Evolutionary conservation across 2,888 invertebrate genomes (phyloP).

Genomic region (Aproaerema taeniolella): DNA sequence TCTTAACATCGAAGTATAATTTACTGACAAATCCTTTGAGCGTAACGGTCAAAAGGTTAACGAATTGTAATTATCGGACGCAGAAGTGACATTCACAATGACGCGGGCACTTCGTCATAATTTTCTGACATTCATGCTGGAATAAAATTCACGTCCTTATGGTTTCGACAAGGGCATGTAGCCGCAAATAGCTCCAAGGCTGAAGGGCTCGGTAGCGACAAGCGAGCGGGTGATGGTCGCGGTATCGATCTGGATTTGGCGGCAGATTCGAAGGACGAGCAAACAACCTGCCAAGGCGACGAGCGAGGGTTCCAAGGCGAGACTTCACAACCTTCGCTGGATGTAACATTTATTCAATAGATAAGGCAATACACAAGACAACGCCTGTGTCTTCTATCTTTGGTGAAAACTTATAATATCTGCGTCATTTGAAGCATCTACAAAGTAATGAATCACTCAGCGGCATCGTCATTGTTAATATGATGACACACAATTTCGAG

Average conservation of each 20-base stretch:
- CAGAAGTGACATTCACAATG: slow-evolving; percentile 10
- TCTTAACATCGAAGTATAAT: too few relatives aligned
- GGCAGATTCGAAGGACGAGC: slow-evolving; percentile 26
- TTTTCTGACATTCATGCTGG: background rate
- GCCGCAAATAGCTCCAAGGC: slow-evolving; percentile 13
- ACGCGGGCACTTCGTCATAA: background rate
- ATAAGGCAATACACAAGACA: too few relatives aligned
- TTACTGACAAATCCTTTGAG: slow-evolving; percentile 1
- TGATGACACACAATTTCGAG: slow-evolving; percentile 11
- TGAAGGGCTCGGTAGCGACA: slow-evolving; percentile 7
- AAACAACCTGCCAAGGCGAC: background rate
- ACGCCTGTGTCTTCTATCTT: too few relatives aligned
- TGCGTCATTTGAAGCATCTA: slow-evolving; percentile 14
- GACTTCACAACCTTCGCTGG: too few relatives aligned
- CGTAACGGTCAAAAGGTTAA: slow-evolving; percentile 8
- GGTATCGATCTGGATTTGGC: slow-evolving; percentile 31
- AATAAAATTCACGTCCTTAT: slow-evolving; percentile 1
- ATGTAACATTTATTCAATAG: too few relatives aligned
- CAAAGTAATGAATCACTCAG: slow-evolving; percentile 8
- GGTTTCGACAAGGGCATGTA: background rate
- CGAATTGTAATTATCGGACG: slow-evolving; percentile 11
- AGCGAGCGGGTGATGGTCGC: slow-evolving; percentile 21
- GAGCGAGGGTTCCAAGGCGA: too few relatives aligned
- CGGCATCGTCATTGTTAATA: slow-evolving; percentile 6
- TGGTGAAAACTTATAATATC: too few relatives aligned